Evolutionary conservation across 2,113 vertebrate genomes (phyloP).

Genomic region (Bubo blakistoni): DNA sequence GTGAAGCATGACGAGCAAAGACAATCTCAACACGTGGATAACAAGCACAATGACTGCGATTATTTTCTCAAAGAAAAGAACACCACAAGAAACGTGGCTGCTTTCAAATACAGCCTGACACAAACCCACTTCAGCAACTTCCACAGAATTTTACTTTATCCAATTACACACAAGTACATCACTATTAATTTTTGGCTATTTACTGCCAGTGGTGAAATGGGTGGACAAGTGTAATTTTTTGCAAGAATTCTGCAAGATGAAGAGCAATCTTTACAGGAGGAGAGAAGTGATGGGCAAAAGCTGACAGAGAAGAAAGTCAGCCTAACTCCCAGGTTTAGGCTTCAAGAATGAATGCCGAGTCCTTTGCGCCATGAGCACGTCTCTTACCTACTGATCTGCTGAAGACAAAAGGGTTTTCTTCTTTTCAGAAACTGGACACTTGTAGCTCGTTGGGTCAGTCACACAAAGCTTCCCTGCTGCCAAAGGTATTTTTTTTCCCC

Average conservation of each 20-base stretch:
- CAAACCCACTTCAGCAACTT: not conserved
- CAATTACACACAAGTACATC: not conserved
- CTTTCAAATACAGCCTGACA: not conserved
- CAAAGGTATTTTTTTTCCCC: slow-evolving; percentile 11
- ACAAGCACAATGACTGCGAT: not conserved
- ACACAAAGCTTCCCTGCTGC: slow-evolving; percentile 58
- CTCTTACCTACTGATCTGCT: slow-evolving; percentile 57
- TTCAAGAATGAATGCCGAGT: not conserved
- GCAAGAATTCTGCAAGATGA: not conserved
- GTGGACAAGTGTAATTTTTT: fast-evolving
- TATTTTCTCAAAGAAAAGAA: not conserved
- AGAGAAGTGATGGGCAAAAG: not conserved
- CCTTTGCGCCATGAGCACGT: not conserved
- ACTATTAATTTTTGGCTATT: not conserved
- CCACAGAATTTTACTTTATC: not conserved
- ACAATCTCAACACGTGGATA: not conserved
- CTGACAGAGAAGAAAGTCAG: not conserved
- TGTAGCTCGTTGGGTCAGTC: slow-evolving; percentile 32
- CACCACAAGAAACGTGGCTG: not conserved
- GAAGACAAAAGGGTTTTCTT: slow-evolving; percentile 59
- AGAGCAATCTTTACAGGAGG: not conserved
- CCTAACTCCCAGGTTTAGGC: not conserved
- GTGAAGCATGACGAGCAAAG: not conserved
- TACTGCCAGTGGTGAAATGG: not conserved
- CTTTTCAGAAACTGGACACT: slow-evolving; percentile 56